Conservation (phyloP, 2,113 vertebrate genomes). For the Oostethus manadensis region DNA sequence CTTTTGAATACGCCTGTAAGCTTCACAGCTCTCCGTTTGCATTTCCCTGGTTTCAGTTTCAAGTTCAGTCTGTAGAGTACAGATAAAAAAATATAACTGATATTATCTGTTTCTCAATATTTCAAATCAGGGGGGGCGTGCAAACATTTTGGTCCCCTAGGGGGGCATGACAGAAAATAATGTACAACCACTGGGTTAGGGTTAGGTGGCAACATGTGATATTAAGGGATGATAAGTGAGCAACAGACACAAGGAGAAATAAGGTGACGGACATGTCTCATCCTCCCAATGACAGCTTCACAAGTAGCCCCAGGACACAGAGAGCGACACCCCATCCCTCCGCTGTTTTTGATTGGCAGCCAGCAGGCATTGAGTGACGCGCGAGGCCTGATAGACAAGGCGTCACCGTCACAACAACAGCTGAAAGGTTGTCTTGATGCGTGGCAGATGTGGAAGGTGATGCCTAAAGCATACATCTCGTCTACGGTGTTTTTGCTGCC, state of each 20-base stretch:
- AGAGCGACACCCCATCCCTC: constrained; percentile 13
- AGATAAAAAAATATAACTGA: not conserved
- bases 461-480: not conserved
- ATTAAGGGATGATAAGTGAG: constrained; percentile 20
- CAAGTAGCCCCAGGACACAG: constrained; percentile 75
- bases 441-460: constrained; percentile 69
- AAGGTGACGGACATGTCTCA: constrained; percentile 73
- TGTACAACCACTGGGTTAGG: no score
- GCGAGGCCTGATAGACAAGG: constrained; percentile 68
- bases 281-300: constrained; percentile 71
- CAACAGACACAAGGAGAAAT: constrained; percentile 48
- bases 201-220: no score
- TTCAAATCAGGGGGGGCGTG: no score
- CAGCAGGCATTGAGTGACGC: constrained; percentile 75
- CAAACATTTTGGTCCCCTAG: no score
- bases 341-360: constrained; percentile 75
- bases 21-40: no score
- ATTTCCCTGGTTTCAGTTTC: constrained; percentile 4
- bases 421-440: constrained; percentile 53
- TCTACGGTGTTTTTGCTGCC: no score
- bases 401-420: constrained; percentile 62
- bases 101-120: no score
- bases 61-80: constrained; percentile 30
- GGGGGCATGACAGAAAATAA: no score
- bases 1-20: no score